Evolutionary conservation across 2,797 vertebrate genomes (phyloP), one percentile per base, ranked within the genome.

Genomic region (Phoxinus dragarum): DNA sequence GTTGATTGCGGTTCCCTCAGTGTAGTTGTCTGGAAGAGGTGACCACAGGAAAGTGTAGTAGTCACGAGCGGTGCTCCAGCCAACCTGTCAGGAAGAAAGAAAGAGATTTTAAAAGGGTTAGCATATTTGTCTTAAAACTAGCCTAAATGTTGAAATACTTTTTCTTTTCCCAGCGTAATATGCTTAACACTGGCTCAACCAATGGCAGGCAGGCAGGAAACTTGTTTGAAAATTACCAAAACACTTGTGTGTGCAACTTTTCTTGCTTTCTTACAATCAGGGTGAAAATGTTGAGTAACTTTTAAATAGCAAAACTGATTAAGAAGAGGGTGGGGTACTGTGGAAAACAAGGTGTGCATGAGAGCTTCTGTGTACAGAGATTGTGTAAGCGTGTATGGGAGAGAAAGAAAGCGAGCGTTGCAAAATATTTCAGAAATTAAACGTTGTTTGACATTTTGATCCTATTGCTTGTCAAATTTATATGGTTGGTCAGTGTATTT

Each of bases 1-100:
- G 94, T 98, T 97, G 93, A 97, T 95, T 90, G 97, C 95, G 64
- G 96, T 97, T 91, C 97, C 98, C 92, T 97, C 96, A 73, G 94
- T 94, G 91, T 99, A 97, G 91, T 95, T 96, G 88, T 99, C 98
- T 88, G 98, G 97, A 92, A 98, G 95, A 90, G 97, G 97, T n/a
- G 98, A 99, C 98, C 98, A 99, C 91, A 99, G 94, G 95, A 99
- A 99, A 0, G 98, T 99, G 85, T 99, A 99, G 94, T 99, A 99
- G 94, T 99, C 98, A 92, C 98, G 96, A 88, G 98, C 97, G 52
- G 98, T 99, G 94, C 97, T 99, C 98, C 98, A 99, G 88, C 98
- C 98, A 92, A 99, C 98, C 98, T 99, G 93, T 87, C 91, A 74
- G 71, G 72, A 56, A 87, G 91, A 49, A 49, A 92, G 77, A 88